Base-by-base conservation (phyloP, 2,113 vertebrate genomes). In the Dolichallabes microphthalmus region DNA sequence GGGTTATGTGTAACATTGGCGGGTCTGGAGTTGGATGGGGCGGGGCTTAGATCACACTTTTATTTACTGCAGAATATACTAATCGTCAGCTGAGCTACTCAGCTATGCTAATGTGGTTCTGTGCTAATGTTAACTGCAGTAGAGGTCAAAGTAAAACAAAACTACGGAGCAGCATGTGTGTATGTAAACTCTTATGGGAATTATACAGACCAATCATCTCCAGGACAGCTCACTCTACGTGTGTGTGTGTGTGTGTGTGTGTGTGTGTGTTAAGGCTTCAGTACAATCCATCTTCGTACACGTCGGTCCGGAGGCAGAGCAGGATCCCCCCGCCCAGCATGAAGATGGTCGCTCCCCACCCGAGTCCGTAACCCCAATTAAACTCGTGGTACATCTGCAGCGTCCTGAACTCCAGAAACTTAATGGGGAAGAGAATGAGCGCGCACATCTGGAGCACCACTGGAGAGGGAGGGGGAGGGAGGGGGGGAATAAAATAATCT, bases 341-440 rank as follows among this genome's bases (percentile, higher is more conserved):
- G 90, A 96, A 96, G 91, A 96, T 95, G 78, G 94, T 94, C 60
- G 95, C 93, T 2, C 95, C 96, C 95, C 95, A 96, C 88, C 94
- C 95, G 25, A 96, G 92, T 7, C 96, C 96, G 57, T 96, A 96
- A 86, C 96, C 95, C 96, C 96, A 96, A 93, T 94, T 96, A 90
- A 96, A 96, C 91, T 96, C 95, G 0, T 96, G 95, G 89, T 96
- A 96, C 5, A 91, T 94, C 88, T 94, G 95, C 73, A 95, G 93
- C 35, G 93, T 91, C 0, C 91, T 95, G 9, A 93, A 94, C 35
- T 96, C 95, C 11, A 96, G 94, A 90, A 96, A 96, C 90, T 96
- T 96, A 90, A 96, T 95, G 0, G 95, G 95, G 89, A 95, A 96
- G 85, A 96, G 93, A 82, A 96, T 92, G 85, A 96, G 91, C 30